Evolutionary conservation across 2,888 invertebrate species (phyloP), one percentile per base, ranked within the genome.

Genomic region (Agonopterix arenella): DNA sequence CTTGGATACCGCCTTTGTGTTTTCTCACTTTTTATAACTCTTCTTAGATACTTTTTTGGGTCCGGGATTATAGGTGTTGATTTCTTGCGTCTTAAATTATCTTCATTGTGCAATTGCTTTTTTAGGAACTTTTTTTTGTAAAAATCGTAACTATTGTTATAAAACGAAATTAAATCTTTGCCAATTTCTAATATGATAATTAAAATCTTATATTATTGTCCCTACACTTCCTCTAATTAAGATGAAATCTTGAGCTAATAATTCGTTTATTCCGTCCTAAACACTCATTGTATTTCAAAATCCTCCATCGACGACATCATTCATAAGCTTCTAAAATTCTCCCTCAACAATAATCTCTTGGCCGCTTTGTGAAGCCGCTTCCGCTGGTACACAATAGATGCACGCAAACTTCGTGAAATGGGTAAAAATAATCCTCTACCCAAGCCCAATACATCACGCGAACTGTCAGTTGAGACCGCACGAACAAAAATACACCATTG

Each of bases 321-420:
- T 83, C 73, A 76, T 64, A 64, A 73, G 65, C 73, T 68, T 68
- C 68, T 70, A 66, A 78, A 77, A 70, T 70, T 66, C 68, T 63
- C 69, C 64, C 69, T 69, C 65, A 70, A 76, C 70, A 81, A 80
- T 81, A 81, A 83, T 83, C 84, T 76, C 71, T 70, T 63, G 68
- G 70, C 61, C 64, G 73, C 84, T 85, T 88, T 88, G 82, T 80
- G 58, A 66, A 59, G 77, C 85, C 86, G 86, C 85, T 88, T 89
- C 89, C 89, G 86, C 64, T 63, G 66, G 57, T 61, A 58, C 62
- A 89, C 86, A 88, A 88, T 84, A 79, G 86, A 73, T 77, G 84
- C 84, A 84, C 84, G 89, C 84, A 80, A 88, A 88, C 84, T 85
- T 86, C 64, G 82, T 84, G 83, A 85, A 86, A 88, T 82, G 83